Evolutionary conservation across 2,888 invertebrate genomes (phyloP), one percentile per base, ranked within the genome.

Genomic region (Autographa pulchrina): DNA sequence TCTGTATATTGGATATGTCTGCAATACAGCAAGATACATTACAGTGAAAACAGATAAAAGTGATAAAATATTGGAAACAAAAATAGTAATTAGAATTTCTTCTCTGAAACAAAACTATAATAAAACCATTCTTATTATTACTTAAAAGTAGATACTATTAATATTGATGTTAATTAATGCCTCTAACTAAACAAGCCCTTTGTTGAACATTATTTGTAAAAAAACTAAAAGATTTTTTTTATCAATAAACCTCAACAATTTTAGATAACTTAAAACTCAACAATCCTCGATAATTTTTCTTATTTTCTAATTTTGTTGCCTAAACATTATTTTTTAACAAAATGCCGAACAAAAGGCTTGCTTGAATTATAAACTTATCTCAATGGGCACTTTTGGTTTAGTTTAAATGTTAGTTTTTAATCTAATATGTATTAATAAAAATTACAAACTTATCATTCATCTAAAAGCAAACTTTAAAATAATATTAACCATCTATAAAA

Each of bases 1-100:
- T 96, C 96, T 96, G 96, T 96, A 96, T 96, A 95, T 94, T 96
- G 96, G 96, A 96, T 96, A 96, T 96, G 96, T 96, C 94, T 96
- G 96, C 94, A 96, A 96, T 96, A 96, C 95, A 96, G 96, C 96
- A 94, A 96, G 94, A 96, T 95, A 95, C 93, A 95, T 92, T 95
- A 95, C 93, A 95, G 93, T 95, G 95, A 95, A 94, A 95, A 95
- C 95, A 95, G 94, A 92, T 94, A 94, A 81, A 80, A 93, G 92
- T 94, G 93, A 95, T 95, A 95, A 95, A 95, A 95, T 95, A 95
- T 94, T 92, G 93, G 95, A 95, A 95, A 95, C 95, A 95, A 95
- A 95, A 95, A 95, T 95, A 95, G 93, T 94, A 94, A 94, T 95
- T 94, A 94, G 93, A 94, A 94, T 94, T 94, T 94, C 93, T 94